Percentiles rank a stretch among this genome's conserved stretches.
phyloP scores from a whole-genome alignment of 2,888 invertebrate species.

The Oegoconia quadripuncta region DNA sequence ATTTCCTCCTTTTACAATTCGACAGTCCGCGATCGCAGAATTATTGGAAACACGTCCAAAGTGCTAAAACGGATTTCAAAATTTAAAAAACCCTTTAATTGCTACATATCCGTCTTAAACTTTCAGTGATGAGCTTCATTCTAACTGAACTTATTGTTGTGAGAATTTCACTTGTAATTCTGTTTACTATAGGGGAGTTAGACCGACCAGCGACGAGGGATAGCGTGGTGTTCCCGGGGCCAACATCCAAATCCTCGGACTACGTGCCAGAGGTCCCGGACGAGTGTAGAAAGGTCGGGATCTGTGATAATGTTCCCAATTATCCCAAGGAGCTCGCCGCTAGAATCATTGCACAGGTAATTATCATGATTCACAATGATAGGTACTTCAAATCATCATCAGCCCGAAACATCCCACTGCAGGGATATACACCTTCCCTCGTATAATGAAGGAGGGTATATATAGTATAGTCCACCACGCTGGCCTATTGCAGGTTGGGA shows the following conservation, averaged over 20 bases:
- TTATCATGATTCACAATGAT: neutral
- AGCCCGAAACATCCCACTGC: too few relatives aligned
- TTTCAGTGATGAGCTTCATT: too few relatives aligned
- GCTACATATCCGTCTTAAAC: neutral
- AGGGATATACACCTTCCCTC: too few relatives aligned
- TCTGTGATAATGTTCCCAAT: conserved; percentile 47
- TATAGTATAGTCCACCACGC: too few relatives aligned
- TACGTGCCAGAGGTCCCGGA: conserved; percentile 32
- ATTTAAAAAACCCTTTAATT: neutral
- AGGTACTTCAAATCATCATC: too few relatives aligned
- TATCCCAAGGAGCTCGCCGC: conserved; percentile 44
- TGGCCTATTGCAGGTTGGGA: too few relatives aligned
- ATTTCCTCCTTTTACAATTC: conserved; percentile 10
- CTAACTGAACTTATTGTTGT: too few relatives aligned
- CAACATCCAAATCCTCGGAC: conserved; percentile 21
- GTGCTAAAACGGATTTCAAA: neutral
- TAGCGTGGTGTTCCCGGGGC: conserved; percentile 52
- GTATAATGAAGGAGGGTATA: too few relatives aligned
- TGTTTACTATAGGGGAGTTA: conserved; percentile 27
- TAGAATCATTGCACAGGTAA: conserved; percentile 35
- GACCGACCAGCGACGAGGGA: conserved; percentile 25
- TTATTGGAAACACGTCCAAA: neutral
- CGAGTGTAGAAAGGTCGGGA: conserved; percentile 32
- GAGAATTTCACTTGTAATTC: too few relatives aligned
- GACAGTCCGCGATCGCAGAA: neutral